Percentiles rank a stretch among this genome's conserved stretches.
phyloP scores from a whole-genome alignment of 1,140 invertebrate species.

The Dinoponera quadriceps region DNA sequence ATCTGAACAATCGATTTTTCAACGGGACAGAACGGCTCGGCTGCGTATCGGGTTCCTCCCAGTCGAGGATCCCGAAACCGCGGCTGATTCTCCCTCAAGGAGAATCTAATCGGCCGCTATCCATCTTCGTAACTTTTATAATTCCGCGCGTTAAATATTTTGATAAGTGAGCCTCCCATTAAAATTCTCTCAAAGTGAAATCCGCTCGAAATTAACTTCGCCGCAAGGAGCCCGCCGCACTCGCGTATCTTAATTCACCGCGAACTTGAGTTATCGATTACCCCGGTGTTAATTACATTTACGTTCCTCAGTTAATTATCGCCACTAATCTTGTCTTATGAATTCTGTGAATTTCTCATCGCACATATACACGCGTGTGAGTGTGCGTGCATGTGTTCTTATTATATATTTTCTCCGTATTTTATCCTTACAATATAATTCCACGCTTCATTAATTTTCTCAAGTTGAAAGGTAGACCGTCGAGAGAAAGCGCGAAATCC shows the following conservation, averaged over 20 bases:
- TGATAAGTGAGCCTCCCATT: conserved; percentile 27
- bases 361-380: no score
- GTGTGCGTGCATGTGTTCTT: no score
- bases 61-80: neutral
- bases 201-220: neutral
- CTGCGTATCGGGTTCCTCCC: no score
- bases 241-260: neutral
- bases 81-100: conserved; percentile 20
- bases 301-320: neutral
- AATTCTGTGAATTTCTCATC: no score
- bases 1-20: conserved; percentile 39
- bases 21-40: conserved; percentile 15
- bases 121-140: conserved; percentile 53
- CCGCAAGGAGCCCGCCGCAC: neutral
- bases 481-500: neutral
- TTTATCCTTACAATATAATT: no score
- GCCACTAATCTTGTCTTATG: neutral
- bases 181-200: conserved; percentile 29
- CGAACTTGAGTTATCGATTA: conserved; percentile 4
- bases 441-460: no score
- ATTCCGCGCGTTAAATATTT: conserved; percentile 55
- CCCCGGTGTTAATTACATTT: neutral
- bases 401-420: no score
- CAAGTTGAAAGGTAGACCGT: neutral
- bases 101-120: conserved; percentile 42